A percentile compares a stretch with the other conserved stretches of the same genome.
These are phyloP conservation scores for Euphydryas editha DNA, from an alignment of 2,888 invertebrate species.

Conservation along the genomic window DNA sequence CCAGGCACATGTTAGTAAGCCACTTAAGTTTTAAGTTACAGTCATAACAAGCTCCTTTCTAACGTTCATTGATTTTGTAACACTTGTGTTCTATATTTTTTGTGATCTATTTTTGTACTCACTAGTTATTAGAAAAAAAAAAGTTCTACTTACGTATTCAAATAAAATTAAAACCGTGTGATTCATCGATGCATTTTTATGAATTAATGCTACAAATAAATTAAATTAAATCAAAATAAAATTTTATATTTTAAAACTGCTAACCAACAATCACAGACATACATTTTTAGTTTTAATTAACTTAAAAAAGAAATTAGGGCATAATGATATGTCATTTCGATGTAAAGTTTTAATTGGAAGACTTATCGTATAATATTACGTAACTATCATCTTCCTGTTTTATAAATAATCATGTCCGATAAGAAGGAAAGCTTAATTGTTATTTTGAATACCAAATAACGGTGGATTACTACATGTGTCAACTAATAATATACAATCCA, in stretches of 20 bases:
- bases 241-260: too few relatives aligned
- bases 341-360: not conserved
- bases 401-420: constrained; percentile 13
- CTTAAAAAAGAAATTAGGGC: too few relatives aligned
- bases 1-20: constrained; percentile 16
- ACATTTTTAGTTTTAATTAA: too few relatives aligned
- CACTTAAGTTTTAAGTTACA: constrained; percentile 25
- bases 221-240: too few relatives aligned
- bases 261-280: not conserved
- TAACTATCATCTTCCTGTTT: constrained; percentile 20
- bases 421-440: constrained; percentile 20
- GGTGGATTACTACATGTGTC: constrained; percentile 34
- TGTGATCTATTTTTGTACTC: not conserved
- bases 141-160: too few relatives aligned
- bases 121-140: not conserved
- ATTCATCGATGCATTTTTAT: too few relatives aligned
- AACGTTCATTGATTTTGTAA: constrained; percentile 16
- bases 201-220: too few relatives aligned
- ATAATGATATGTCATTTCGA: too few relatives aligned
- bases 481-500: constrained; percentile 35
- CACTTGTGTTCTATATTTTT: constrained; percentile 15
- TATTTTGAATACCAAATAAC: constrained; percentile 33
- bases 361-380: not conserved
- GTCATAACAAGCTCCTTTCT: constrained; percentile 26
- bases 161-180: too few relatives aligned